A percentile compares a stretch with the other conserved stretches of the same genome.
phyloP scores from a whole-genome alignment of 2,113 vertebrate species.

The Albula glossodonta region DNA sequence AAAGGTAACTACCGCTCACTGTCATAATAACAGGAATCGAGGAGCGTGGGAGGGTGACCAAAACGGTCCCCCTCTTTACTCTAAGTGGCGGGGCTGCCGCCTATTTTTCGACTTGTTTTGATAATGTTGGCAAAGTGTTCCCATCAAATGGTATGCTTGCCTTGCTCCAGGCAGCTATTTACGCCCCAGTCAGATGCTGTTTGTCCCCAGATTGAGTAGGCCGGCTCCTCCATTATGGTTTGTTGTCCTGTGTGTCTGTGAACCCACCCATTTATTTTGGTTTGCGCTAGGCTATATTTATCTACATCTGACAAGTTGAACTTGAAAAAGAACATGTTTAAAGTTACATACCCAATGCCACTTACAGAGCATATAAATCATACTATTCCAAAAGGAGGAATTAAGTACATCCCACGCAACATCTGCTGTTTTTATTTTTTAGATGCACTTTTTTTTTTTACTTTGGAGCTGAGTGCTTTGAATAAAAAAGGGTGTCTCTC shows the following conservation, averaged over 20 bases:
- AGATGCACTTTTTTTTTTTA: neutral
- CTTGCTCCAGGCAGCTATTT: constrained; percentile 78
- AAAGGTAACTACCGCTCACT: constrained; percentile 26
- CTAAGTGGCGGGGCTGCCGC: constrained; percentile 71
- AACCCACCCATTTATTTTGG: constrained; percentile 88
- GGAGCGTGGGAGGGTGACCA: constrained; percentile 60
- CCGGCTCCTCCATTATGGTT: constrained; percentile 80
- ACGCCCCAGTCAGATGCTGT: constrained; percentile 74
- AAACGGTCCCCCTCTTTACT: constrained; percentile 63
- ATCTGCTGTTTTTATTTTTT: constrained; percentile 1
- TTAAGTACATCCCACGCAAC: neutral
- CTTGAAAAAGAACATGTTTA: constrained; percentile 74
- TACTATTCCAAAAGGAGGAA: neutral
- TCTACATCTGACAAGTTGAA: constrained; percentile 80
- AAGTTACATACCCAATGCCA: constrained; percentile 57
- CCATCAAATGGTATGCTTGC: constrained; percentile 63
- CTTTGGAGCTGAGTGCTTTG: neutral
- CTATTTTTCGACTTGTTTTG: constrained; percentile 85
- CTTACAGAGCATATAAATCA: constrained; percentile 34
- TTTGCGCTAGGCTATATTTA: constrained; percentile 90
- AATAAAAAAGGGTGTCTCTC: neutral
- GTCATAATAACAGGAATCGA: constrained; percentile 51
- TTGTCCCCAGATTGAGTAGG: constrained; percentile 76
- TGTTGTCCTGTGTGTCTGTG: constrained; percentile 76
- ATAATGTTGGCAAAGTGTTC: constrained; percentile 64